Evolutionary conservation across 2,113 vertebrate species (phyloP).

Genomic region (Hemiprocne comata): DNA sequence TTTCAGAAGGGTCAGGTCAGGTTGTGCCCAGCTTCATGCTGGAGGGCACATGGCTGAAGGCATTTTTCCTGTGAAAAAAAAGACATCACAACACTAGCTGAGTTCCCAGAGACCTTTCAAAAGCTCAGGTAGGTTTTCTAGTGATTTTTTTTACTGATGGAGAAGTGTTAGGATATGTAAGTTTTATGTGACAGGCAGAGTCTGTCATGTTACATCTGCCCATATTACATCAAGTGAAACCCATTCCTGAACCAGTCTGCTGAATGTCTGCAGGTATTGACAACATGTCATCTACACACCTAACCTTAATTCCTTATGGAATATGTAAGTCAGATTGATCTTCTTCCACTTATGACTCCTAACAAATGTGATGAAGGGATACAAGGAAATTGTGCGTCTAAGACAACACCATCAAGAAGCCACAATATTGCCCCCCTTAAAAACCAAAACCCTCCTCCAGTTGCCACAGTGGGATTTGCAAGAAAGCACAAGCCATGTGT

Average conservation of each 20-base stretch:
- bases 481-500: not conserved
- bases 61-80: not conserved
- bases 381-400: not conserved
- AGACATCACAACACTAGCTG: accelerated
- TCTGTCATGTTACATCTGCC: not conserved
- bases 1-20: not conserved
- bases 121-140: not conserved
- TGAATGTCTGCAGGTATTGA: not conserved
- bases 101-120: not conserved
- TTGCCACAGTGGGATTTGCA: not conserved
- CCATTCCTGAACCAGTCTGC: not conserved
- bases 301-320: not conserved
- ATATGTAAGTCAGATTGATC: not conserved
- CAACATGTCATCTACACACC: not conserved
- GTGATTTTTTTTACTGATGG: not conserved
- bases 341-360: not conserved
- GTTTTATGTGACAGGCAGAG: not conserved
- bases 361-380: not conserved
- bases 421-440: accelerated
- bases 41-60: not conserved
- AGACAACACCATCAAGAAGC: not conserved
- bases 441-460: not conserved
- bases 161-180: not conserved
- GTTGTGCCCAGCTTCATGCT: not conserved
- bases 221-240: not conserved